Base-by-base conservation (phyloP, 2,888 invertebrate genomes). In the Stenolophus ochropezus region DNA sequence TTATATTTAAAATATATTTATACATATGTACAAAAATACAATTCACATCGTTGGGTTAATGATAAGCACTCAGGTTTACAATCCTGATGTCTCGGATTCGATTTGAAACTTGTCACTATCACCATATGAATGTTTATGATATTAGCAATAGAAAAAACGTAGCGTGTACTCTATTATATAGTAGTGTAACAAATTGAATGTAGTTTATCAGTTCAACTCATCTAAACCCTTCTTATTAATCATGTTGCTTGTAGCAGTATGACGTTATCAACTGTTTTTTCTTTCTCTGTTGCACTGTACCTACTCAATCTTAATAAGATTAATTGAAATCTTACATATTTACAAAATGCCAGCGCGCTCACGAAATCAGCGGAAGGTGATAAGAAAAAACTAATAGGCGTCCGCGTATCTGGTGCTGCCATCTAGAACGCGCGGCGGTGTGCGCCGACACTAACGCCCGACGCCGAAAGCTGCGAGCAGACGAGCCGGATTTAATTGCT, bases 281-380 rank as follows among this genome's bases (percentile, higher is more conserved):
- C 21, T 77, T 76, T 76, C 51, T 51, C 73, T 33, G 49, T 49
- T 73, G 21, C 49, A 11, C 69, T 16, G 18, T 23, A 53, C 61
- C 42, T n/a, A 73, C 73, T 80, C 69, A 27, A 69, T 79, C 51
- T 49, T 47, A 79, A 69, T 79, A 79, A 80, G 80, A 80, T 73
- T 71, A 80, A 71, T 80, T 71, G 80, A 80, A 80, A 80, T 80
- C 56, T 33, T 71, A 80, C 80, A 80, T 80, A 80, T 73, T 73
- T 80, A 80, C 80, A 80, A 80, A 80, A 80, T 73, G 80, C 51
- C 71, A 71, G 25, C 79, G 20, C 53, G 79, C 71, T 51, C 79
- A 79, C 79, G 79, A 53, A 79, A 79, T 79, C 49, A 79, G 14
- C 79, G 69, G 71, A 71, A 79, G 71, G 69, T 56, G 80, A 80